Percentiles rank a stretch among this genome's conserved stretches.
These are phyloP conservation scores for Dichetophora obliterata DNA, from an alignment of 2,888 invertebrate genomes.

Conservation along the genomic window DNA sequence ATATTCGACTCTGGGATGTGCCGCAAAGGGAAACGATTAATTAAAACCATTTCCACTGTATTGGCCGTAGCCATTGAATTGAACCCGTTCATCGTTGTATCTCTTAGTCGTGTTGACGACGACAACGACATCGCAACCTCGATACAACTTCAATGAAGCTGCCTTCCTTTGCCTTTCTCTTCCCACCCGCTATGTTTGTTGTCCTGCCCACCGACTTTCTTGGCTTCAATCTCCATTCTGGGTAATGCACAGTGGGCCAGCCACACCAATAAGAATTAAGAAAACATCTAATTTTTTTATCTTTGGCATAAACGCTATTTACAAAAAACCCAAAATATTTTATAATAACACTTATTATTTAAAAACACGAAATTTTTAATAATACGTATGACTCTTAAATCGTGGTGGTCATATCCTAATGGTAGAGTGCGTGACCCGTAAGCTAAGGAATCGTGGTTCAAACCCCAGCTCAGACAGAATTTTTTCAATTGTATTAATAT, in stretches of 20 bases:
- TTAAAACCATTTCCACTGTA: constrained; percentile 32
- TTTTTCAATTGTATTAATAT: no score
- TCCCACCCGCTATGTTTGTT: neutral
- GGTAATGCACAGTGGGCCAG: neutral
- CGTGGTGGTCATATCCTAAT: no score
- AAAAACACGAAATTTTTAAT: no score
- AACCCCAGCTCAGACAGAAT: no score
- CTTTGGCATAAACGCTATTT: no score
- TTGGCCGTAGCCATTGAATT: neutral
- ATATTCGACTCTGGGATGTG: constrained; percentile 12
- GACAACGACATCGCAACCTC: neutral
- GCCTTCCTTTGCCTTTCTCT: neutral
- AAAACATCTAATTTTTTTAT: no score
- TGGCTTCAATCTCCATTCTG: neutral
- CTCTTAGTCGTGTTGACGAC: neutral
- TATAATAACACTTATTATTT: no score
- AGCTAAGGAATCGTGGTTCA: no score
- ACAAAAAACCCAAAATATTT: no score
- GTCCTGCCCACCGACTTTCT: neutral
- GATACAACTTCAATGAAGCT: neutral
- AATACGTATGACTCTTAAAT: no score
- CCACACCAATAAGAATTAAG: no score
- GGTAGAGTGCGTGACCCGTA: no score
- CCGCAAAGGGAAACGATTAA: constrained; percentile 37
- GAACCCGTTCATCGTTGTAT: neutral